Base-by-base conservation (phyloP, 2,888 invertebrate species). In the Merodon equestris region DNA sequence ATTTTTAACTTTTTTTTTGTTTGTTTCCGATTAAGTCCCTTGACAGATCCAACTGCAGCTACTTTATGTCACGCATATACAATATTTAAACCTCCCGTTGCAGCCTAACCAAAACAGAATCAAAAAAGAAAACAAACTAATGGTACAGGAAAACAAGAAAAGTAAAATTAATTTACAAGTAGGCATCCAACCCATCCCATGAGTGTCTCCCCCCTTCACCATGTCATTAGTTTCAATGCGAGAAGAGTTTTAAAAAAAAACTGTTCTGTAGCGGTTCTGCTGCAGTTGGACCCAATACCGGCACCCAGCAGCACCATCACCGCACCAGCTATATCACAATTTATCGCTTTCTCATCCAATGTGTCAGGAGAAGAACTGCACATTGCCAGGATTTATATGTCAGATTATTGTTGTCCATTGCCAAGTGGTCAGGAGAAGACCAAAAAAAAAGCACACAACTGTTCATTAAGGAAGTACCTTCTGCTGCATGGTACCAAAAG, bases 331-430 rank as follows among this genome's bases (percentile, higher is more conserved):
- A 27, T 27, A 13, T 17, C 36, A 40, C 10, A 57, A 57, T 61
- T 74, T 68, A 70, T 68, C 50, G 60, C 67, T 54, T 73, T 48
- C 66, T 60, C 40, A n/a, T 64, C 38, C 54, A 51, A 73, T 61
- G 48, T 19, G 48, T 77, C 54, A 56, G 19, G 36, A 13, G 66
- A 77, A 40, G 40, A 40, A 40, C 40, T 40, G 54, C 27, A 27
- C 27, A 27, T 34, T 58, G 15, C 13, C 12, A 50, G 68, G 50
- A 75, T 57, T 54, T 72, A 47, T 63, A 58, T 54, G 68, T 74
- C 77, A 74, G 77, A 74, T 74, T 71, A 76, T 71, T 71, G 42
- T 68, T 74, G 53, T 73, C 68, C 73, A 74, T 74, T 74, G 60
- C 60, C 56, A 27, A 27, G 27, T 27, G 27, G 27, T 27, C 27